Evolutionary conservation across 2,113 vertebrate genomes (phyloP).

Genomic region (Tamias sibiricus): DNA sequence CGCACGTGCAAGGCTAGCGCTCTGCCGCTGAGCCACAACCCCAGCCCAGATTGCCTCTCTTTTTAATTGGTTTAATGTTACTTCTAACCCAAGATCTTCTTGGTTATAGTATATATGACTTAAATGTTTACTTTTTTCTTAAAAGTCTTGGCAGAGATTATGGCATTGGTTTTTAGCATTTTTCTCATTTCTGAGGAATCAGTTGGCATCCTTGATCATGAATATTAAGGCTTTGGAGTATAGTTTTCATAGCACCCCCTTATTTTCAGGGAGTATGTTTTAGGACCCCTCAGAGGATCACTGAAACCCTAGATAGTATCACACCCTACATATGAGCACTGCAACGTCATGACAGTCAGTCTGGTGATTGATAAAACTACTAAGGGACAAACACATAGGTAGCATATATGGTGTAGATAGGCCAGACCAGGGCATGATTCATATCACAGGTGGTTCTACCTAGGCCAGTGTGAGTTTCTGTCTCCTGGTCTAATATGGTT

Average conservation of each 20-base stretch:
- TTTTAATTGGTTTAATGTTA: neutral
- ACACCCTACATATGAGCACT: neutral
- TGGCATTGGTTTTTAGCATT: neutral
- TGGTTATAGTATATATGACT: conserved; percentile 11
- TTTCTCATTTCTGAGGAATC: conserved; percentile 39
- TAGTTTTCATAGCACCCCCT: neutral
- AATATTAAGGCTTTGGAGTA: neutral
- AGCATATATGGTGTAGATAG: too few species aligned
- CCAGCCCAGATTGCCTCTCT: neutral
- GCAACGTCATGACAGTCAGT: neutral
- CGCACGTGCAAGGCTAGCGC: too few species aligned
- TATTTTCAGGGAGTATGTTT: neutral
- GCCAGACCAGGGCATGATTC: neutral
- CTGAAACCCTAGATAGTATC: neutral
- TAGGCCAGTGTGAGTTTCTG: neutral
- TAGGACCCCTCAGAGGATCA: too few species aligned
- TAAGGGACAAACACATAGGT: neutral
- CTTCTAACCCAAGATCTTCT: neutral
- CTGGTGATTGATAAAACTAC: neutral
- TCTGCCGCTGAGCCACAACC: too few species aligned
- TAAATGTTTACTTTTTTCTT: neutral
- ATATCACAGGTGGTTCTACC: neutral
- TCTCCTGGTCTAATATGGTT: neutral
- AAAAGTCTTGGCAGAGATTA: neutral
- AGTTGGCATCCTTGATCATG: neutral